These are phyloP conservation scores for Zonotrichia leucophrys DNA, from an alignment of 2,113 vertebrate genomes.

Conservation along the genomic window DNA sequence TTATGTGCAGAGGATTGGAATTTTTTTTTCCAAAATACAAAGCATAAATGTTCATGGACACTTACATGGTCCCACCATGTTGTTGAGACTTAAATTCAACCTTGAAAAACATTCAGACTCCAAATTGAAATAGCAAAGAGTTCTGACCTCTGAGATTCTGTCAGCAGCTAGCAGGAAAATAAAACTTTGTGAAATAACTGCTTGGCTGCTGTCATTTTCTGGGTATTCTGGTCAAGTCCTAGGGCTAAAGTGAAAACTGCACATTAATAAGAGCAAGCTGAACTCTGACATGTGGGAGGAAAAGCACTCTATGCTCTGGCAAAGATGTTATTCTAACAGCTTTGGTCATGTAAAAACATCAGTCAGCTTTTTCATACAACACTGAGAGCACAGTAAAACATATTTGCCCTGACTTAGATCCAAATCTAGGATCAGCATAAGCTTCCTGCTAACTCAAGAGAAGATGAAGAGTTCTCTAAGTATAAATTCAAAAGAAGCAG, in stretches of 20 bases:
- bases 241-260: neutral
- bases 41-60: neutral
- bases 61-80: neutral
- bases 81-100: neutral
- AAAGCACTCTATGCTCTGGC: neutral
- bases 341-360: neutral
- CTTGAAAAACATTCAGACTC: neutral
- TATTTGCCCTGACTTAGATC: neutral
- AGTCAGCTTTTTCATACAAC: neutral
- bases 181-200: neutral
- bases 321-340: neutral
- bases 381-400: neutral
- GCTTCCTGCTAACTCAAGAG: neutral
- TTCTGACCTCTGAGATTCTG: neutral
- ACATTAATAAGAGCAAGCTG: neutral
- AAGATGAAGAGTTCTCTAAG: neutral
- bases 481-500: neutral
- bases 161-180: conserved; percentile 3
- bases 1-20: neutral
- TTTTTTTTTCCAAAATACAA: neutral
- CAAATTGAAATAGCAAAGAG: neutral
- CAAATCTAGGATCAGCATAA: neutral
- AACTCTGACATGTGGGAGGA: neutral
- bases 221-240: neutral
- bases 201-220: neutral